Percentiles rank a stretch among this genome's conserved stretches.
These are phyloP conservation scores for Puntigrus tetrazona DNA, from an alignment of 2,113 vertebrate species.

Conservation along the genomic window DNA sequence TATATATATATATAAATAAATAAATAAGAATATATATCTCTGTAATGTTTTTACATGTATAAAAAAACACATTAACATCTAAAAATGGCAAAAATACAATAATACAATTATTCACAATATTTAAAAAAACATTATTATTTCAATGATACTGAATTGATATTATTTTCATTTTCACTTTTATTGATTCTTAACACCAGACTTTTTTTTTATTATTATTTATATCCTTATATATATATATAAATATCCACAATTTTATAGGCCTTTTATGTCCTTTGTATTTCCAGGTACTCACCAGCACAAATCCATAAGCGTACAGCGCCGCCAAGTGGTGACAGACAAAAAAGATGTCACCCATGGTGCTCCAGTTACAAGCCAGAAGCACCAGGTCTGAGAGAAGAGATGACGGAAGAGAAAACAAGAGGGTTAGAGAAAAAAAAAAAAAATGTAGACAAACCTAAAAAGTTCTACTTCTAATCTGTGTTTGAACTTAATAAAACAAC, in stretches of 20 bases:
- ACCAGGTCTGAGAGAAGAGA: conserved; percentile 71
- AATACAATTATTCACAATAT: neutral
- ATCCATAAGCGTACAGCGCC: conserved; percentile 83
- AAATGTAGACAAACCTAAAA: neutral
- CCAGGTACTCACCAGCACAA: conserved; percentile 75
- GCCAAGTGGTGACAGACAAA: conserved; percentile 82
- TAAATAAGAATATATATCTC: too few relatives aligned
- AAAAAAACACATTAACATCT: too few relatives aligned
- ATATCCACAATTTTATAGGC: neutral
- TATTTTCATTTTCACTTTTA: neutral
- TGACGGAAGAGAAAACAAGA: conserved; percentile 5
- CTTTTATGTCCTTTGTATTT: neutral
- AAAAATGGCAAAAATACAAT: neutral
- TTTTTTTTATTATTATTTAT: neutral
- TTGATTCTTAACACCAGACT: neutral
- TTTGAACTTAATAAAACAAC: neutral
- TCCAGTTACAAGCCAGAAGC: conserved; percentile 81
- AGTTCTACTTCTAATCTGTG: neutral
- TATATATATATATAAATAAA: too few relatives aligned
- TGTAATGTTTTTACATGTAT: too few relatives aligned
- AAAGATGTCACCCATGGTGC: conserved; percentile 78
- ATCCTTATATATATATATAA: neutral
- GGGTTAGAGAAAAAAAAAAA: neutral
- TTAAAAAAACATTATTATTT: neutral
- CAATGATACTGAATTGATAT: neutral